These are phyloP conservation scores for Pristionchus fissidentatus DNA, from an alignment of 2,888 invertebrate species.

Conservation along the genomic window DNA sequence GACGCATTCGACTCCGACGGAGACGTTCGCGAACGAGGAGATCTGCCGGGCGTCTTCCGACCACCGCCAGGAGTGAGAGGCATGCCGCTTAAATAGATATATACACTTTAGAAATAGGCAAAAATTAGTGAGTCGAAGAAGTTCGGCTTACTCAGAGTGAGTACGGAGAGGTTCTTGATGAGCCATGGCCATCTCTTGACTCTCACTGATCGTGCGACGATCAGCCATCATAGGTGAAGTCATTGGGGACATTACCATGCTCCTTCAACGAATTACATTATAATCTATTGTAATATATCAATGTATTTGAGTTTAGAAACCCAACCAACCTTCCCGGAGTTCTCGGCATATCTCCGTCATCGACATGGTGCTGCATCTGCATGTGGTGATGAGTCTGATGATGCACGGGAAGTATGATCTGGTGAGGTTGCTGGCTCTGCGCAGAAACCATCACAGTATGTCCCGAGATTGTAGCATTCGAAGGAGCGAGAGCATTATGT, in stretches of 20 bases:
- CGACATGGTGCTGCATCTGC: not conserved
- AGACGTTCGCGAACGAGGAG: constrained; percentile 17
- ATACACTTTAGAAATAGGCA: not conserved
- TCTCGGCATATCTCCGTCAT: constrained; percentile 6
- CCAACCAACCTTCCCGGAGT: constrained; percentile 42
- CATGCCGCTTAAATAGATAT: constrained; percentile 19
- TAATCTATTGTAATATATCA: not conserved
- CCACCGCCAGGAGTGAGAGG: constrained; percentile 22
- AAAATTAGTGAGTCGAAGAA: not conserved
- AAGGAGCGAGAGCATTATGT: constrained; percentile 38
- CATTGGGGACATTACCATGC: not conserved
- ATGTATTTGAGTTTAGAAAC: not conserved
- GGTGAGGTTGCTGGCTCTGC: not conserved
- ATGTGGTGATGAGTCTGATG: not conserved
- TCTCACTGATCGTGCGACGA: constrained; percentile 29
- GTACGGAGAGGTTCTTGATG: not conserved
- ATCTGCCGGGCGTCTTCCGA: not conserved
- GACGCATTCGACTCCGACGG: constrained; percentile 2
- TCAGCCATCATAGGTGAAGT: not conserved
- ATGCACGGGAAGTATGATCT: not conserved
- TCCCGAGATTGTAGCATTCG: not conserved
- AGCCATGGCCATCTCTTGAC: constrained; percentile 5
- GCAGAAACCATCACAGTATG: not conserved
- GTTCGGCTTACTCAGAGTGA: not conserved
- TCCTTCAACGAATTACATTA: not conserved